Conservation (phyloP, 1,140 invertebrate species). For the Diorhabda carinulata region DNA sequence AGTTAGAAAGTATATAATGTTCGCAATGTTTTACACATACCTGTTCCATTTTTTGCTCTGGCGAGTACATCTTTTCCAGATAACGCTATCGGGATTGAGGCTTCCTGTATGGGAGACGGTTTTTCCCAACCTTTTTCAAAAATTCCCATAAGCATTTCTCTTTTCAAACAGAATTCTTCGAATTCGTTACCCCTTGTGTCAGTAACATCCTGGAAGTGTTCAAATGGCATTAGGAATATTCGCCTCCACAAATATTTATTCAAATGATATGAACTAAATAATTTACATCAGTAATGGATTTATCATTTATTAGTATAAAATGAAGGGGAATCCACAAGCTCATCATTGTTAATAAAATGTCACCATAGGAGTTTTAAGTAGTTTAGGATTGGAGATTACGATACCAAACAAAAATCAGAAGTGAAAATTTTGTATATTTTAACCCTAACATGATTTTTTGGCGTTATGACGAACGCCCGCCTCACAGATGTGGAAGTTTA, state of each 20-base stretch:
- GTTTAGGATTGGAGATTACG: no score
- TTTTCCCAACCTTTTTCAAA: slow-evolving; percentile 99
- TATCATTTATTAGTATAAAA: slow-evolving; percentile 42
- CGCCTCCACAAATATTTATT: no score
- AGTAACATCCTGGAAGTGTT: slow-evolving; percentile 86
- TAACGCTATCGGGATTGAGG: slow-evolving; percentile 96
- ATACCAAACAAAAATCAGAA: no score
- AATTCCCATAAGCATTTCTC: slow-evolving; percentile 98
- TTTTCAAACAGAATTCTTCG: slow-evolving; percentile 97
- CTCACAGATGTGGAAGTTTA: no score
- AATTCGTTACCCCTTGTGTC: slow-evolving; percentile 99
- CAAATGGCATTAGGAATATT: neutral
- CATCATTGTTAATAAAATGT: slow-evolving; percentile 29
- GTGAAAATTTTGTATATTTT: no score
- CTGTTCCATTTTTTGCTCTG: slow-evolving; percentile 98
- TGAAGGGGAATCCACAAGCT: slow-evolving; percentile 44
- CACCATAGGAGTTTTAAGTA: no score
- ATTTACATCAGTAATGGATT: slow-evolving; percentile 31
- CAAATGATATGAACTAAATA: neutral
- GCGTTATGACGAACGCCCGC: no score
- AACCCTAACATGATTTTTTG: no score
- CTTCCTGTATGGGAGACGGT: slow-evolving; percentile 99
- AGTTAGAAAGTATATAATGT: no score
- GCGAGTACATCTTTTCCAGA: slow-evolving; percentile 97
- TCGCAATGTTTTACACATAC: slow-evolving; percentile 21